These are phyloP conservation scores for Drosophila anomalipes DNA, from an alignment of 2,888 invertebrate genomes.

Conservation along the genomic window DNA sequence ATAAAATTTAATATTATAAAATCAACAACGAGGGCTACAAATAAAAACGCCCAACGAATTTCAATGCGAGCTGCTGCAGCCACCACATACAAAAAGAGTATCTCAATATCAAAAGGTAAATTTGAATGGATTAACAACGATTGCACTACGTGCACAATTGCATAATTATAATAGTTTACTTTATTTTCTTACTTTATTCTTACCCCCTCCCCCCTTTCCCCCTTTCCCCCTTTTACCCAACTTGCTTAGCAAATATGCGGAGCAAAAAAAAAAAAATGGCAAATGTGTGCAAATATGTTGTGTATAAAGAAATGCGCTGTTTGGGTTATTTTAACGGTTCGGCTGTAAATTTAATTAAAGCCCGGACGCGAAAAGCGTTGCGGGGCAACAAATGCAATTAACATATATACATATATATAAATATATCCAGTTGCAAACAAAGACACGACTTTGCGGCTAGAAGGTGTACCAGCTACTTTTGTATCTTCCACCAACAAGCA, in stretches of 20 bases:
- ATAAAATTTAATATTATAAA: constrained; percentile 15
- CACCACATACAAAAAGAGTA: constrained; percentile 51
- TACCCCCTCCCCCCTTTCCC: constrained; percentile 1
- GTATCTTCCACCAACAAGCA: neutral
- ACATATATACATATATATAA: neutral
- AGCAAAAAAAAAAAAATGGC: constrained; percentile 32
- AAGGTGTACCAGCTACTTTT: constrained; percentile 6
- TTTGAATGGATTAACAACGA: constrained; percentile 18
- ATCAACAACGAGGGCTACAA: constrained; percentile 21
- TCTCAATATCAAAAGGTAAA: constrained; percentile 66
- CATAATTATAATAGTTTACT: constrained; percentile 52
- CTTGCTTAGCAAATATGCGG: constrained; percentile 43
- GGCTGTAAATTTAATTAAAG: constrained; percentile 69
- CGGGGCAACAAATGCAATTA: neutral
- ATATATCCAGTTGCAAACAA: constrained; percentile 56
- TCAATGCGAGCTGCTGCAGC: constrained; percentile 18
- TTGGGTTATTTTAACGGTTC: constrained; percentile 67
- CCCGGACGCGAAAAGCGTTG: constrained; percentile 14
- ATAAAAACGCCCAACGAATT: constrained; percentile 42
- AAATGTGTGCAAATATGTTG: constrained; percentile 22
- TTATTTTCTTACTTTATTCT: constrained; percentile 25
- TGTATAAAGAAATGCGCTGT: constrained; percentile 47
- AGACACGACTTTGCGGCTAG: constrained; percentile 43
- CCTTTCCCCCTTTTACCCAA: neutral
- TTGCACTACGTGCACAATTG: constrained; percentile 53